Evolutionary conservation across 2,797 vertebrate genomes (phyloP).

Genomic region (Taeniopygia guttata): DNA sequence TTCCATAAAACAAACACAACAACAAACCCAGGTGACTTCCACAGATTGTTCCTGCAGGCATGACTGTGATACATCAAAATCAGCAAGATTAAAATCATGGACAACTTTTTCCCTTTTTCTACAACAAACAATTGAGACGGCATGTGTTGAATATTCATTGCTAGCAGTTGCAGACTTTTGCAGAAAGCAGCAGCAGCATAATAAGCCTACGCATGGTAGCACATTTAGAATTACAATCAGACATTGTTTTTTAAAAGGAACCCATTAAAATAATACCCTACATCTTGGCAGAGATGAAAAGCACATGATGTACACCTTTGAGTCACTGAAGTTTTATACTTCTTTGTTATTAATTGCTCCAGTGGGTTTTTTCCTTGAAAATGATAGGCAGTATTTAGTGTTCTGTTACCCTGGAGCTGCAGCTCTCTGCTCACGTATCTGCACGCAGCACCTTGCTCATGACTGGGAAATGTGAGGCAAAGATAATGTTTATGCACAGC

Average conservation of each 20-base stretch:
- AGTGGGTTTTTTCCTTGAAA: background rate
- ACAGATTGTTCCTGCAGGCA: background rate
- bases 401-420: background rate
- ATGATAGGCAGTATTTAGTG: background rate
- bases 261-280: background rate
- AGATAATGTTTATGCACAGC: background rate
- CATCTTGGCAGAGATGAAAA: background rate
- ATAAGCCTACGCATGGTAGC: background rate
- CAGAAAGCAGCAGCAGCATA: background rate
- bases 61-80: background rate
- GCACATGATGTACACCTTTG: background rate
- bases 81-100: background rate
- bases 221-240: background rate
- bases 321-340: background rate
- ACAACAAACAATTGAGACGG: background rate
- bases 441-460: background rate
- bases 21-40: background rate
- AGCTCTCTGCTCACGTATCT: background rate
- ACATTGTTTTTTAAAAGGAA: background rate
- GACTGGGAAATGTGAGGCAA: background rate
- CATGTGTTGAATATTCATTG: conserved; percentile 23
- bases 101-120: background rate
- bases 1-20: background rate
- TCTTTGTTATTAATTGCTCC: background rate
- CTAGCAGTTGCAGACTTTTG: background rate